Base-by-base conservation (phyloP, 2,797 vertebrate species). In the Smutsia gigantea region DNA sequence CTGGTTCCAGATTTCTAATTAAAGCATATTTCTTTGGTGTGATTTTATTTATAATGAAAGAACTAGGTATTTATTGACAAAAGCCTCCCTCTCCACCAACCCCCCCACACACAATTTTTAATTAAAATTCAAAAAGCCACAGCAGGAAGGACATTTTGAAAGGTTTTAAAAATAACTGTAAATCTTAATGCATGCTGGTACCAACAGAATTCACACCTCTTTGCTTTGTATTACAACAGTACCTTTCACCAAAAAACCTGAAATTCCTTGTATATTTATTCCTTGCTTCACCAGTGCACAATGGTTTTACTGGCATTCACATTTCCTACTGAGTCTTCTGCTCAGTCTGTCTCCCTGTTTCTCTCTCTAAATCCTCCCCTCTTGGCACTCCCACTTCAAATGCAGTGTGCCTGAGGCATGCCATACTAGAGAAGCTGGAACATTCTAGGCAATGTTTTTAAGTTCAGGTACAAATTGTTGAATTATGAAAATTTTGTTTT, bases 161-260 rank as follows among this genome's bases (percentile, higher is more conserved):
- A 95, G 57, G 7, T 79, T 86, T 86, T 19, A 66, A 92, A 89
- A 69, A 46, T 93, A 87, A 87, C n/a, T 74, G 42, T 57, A 64
- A 95, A 94, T 64, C 7, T 64, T 84, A 66, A 14, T 29, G 7
- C 13, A 34, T 25, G 5, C 31, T 7, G 18, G 8, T 59, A 79
- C 17, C 15, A 63, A 74, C 15, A 88, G 31, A 77, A 7, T 53
- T 91, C 37, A 66, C 15, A 85, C 10, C 14, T 82, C 63, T 90
- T 74, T 59, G n/a, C 31, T 64, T 87, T 78, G 9, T 39, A 27
- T 55, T 53, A 6, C 55, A 89, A 92, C 4, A 77, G 14, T 17
- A 77, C 9, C 37, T 59, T 66, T 93, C 34, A 90, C 55, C 13
- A 10, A 88, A 49, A 46, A 88, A 63, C 29, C 42, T 92, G 23